A percentile compares a stretch with the other conserved stretches of the same genome.
Conservation (phyloP, 2,888 invertebrate genomes). For the Onchidella celtica region DNA sequence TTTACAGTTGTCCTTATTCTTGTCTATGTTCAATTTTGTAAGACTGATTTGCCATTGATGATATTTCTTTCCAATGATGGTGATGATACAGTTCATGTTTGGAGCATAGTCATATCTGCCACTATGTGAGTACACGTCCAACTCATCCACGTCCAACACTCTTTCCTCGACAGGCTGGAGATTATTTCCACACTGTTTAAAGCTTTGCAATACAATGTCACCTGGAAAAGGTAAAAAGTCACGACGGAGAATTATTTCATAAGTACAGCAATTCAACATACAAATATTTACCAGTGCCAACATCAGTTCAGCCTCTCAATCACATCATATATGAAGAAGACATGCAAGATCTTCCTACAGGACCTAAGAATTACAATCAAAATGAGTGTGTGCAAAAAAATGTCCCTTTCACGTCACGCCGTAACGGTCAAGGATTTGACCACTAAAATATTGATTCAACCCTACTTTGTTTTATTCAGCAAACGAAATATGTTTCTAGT, state of each 20-base stretch:
- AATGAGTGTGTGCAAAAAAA: too few species aligned
- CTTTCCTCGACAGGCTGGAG: slow-evolving; percentile 20
- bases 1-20: slow-evolving; percentile 49
- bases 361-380: too few species aligned
- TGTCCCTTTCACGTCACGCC: too few species aligned
- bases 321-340: too few species aligned
- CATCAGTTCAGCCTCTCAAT: too few species aligned
- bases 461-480: too few species aligned
- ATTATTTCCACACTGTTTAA: slow-evolving; percentile 17
- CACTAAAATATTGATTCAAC: too few species aligned
- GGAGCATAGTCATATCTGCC: slow-evolving; percentile 54
- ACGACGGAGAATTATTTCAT: too few species aligned
- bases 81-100: slow-evolving; percentile 59
- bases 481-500: too few species aligned
- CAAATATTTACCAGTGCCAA: too few species aligned
- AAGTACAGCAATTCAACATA: not conserved
- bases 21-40: slow-evolving; percentile 56
- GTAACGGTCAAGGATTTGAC: too few species aligned
- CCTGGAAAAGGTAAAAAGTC: slow-evolving; percentile 13
- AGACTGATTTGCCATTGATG: slow-evolving; percentile 59
- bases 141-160: slow-evolving; percentile 30
- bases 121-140: slow-evolving; percentile 52
- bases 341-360: too few species aligned
- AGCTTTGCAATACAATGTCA: slow-evolving; percentile 38
- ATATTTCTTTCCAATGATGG: slow-evolving; percentile 58